Percentiles rank a stretch among this genome's conserved stretches.
Evolutionary conservation across 1,140 invertebrate genomes (phyloP).

Genomic region (Solen grandis): DNA sequence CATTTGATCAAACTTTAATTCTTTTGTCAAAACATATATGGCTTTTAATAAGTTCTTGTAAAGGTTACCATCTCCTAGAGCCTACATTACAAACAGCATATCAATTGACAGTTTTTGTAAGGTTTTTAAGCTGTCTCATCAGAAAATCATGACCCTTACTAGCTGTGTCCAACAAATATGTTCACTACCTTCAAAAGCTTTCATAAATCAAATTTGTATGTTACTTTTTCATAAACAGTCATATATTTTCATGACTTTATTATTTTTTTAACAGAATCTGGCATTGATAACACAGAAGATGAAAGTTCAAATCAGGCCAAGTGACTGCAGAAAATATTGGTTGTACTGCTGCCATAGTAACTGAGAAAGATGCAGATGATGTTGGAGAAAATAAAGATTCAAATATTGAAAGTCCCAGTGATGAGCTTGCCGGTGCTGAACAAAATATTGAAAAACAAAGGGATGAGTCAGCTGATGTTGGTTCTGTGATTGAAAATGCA

Average conservation of each 20-base stretch:
- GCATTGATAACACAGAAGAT: background rate
- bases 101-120: too few species aligned
- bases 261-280: background rate
- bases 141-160: background rate
- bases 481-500: background rate
- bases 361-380: background rate
- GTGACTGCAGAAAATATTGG: background rate
- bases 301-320: constrained; percentile 5
- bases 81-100: too few species aligned
- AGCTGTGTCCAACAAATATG: background rate
- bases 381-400: background rate
- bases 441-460: too few species aligned
- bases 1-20: too few species aligned
- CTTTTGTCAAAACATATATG: too few species aligned
- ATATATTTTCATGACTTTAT: background rate
- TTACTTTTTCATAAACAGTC: background rate
- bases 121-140: too few species aligned
- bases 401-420: too few species aligned
- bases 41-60: too few species aligned
- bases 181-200: too few species aligned
- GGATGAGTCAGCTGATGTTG: too few species aligned
- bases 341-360: background rate
- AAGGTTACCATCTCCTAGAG: too few species aligned
- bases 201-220: background rate
- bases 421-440: too few species aligned